A percentile compares a stretch with the other conserved stretches of the same genome.
These are phyloP conservation scores for Ips typographus DNA, from an alignment of 1,140 invertebrate species.

Conservation along the genomic window DNA sequence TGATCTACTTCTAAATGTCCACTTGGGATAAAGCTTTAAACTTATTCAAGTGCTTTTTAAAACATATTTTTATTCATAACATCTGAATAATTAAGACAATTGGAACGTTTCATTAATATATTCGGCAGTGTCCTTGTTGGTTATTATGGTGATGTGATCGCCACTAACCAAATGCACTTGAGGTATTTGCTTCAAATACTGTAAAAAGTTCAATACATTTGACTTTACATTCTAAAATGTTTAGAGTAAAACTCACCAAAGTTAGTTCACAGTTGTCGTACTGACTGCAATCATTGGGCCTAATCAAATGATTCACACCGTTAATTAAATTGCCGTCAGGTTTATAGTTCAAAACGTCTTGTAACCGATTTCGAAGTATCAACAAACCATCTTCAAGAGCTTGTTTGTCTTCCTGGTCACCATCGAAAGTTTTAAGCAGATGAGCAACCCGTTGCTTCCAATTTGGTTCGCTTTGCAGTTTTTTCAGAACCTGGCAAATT, in stretches of 20 bases:
- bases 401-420: constrained; percentile 31
- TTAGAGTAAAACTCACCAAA: constrained; percentile 37
- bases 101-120: constrained; percentile 46
- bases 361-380: constrained; percentile 37
- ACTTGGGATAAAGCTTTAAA: no score
- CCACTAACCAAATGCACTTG: constrained; percentile 41
- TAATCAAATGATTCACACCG: constrained; percentile 43
- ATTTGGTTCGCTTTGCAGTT: constrained; percentile 24
- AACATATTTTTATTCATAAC: no score
- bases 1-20: no score
- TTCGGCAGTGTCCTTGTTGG: constrained; percentile 38
- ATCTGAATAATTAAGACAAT: neutral
- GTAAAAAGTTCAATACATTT: constrained; percentile 30
- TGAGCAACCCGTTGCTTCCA: constrained; percentile 39
- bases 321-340: constrained; percentile 38
- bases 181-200: constrained; percentile 43
- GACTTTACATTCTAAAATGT: neutral
- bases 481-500: constrained; percentile 39
- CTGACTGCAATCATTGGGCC: constrained; percentile 46
- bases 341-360: constrained; percentile 37
- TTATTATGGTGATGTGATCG: constrained; percentile 46
- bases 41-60: no score
- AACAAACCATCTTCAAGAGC: constrained; percentile 38
- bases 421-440: constrained; percentile 38
- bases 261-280: constrained; percentile 47